A percentile compares a stretch with the other conserved stretches of the same genome.
These are phyloP conservation scores for Euclidia mi DNA, from an alignment of 2,888 invertebrate species.

Conservation along the genomic window DNA sequence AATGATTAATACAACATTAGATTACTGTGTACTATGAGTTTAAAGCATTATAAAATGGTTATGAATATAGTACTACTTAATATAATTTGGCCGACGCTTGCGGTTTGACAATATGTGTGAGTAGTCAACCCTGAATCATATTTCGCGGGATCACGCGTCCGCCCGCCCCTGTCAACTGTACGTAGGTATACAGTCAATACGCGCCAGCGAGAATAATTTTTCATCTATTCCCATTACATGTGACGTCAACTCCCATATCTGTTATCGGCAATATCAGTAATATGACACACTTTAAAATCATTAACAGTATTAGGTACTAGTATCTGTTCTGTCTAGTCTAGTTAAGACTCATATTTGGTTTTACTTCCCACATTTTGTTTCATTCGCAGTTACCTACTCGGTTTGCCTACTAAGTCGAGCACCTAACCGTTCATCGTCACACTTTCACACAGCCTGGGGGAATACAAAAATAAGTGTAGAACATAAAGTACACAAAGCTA, in stretches of 20 bases:
- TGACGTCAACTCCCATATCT: slow-evolving; percentile 43
- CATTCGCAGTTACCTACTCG: background rate
- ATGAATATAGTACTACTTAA: too few species aligned
- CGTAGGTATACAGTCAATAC: slow-evolving; percentile 82
- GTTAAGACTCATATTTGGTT: too few species aligned
- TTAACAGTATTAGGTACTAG: background rate
- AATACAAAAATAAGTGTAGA: slow-evolving; percentile 45
- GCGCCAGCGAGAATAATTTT: slow-evolving; percentile 84
- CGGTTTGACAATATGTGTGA: background rate
- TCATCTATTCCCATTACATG: slow-evolving; percentile 81
- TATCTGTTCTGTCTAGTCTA: background rate
- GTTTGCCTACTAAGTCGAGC: slow-evolving; percentile 24
- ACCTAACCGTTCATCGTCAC: slow-evolving; percentile 20
- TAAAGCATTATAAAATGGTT: too few species aligned
- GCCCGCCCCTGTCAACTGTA: slow-evolving; percentile 75
- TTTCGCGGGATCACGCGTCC: slow-evolving; percentile 74
- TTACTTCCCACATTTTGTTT: background rate
- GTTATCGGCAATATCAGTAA: slow-evolving; percentile 21
- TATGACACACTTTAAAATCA: background rate
- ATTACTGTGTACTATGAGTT: too few species aligned
- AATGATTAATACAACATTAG: too few species aligned
- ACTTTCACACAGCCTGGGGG: slow-evolving; percentile 32
- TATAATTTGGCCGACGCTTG: too few species aligned
- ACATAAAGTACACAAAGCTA: slow-evolving; percentile 42
- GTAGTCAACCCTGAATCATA: slow-evolving; percentile 64